These are phyloP conservation scores for Mythimna loreyi DNA, from an alignment of 2,888 invertebrate species.

Conservation along the genomic window DNA sequence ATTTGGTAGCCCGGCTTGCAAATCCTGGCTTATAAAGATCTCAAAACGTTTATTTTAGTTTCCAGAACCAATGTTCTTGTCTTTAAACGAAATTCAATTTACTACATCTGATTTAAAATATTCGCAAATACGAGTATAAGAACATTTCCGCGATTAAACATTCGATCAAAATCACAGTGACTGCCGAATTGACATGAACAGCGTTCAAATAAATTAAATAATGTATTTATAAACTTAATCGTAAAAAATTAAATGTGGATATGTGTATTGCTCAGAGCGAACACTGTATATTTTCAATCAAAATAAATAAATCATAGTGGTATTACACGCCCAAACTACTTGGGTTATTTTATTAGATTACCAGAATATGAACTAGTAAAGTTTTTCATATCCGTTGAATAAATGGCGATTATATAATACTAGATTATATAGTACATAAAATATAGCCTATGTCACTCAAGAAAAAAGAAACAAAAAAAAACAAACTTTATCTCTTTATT, in stretches of 20 bases:
- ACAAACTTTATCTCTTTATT: too few relatives aligned
- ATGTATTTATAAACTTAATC: slow-evolving; percentile 20
- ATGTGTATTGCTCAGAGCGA: slow-evolving; percentile 7
- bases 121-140: too few relatives aligned
- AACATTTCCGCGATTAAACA: slow-evolving; percentile 17
- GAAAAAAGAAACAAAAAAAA: too few relatives aligned
- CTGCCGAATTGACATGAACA: slow-evolving; percentile 32
- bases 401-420: too few relatives aligned
- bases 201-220: slow-evolving; percentile 32
- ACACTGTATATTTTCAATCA: slow-evolving; percentile 31
- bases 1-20: neutral
- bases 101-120: neutral
- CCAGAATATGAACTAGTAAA: slow-evolving; percentile 6
- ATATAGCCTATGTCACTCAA: too few relatives aligned
- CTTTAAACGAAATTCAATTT: neutral
- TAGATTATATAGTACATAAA: too few relatives aligned
- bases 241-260: slow-evolving; percentile 4
- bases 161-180: slow-evolving; percentile 31
- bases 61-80: neutral
- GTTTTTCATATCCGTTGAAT: neutral
- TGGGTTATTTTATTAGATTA: slow-evolving; percentile 29
- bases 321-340: neutral
- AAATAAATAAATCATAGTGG: slow-evolving; percentile 44
- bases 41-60: neutral
- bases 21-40: neutral